Base-by-base conservation (phyloP, 2,113 vertebrate species). In the Apaloderma vittatum region DNA sequence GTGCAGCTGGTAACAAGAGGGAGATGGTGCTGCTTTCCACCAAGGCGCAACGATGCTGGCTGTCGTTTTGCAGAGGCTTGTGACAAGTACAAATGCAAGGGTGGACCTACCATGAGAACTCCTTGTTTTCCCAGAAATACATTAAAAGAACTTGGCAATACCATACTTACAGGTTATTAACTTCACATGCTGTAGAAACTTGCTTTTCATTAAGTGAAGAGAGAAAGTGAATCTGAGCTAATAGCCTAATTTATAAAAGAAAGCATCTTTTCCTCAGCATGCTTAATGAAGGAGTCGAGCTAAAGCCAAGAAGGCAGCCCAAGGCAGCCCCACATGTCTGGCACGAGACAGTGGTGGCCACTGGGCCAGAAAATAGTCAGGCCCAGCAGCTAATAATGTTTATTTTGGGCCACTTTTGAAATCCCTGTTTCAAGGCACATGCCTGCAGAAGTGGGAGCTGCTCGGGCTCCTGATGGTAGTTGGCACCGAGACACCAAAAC, bases 181-280 rank as follows among this genome's bases (percentile, higher is more conserved):
- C 86, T 67, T 92, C 82, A 88, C 57, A 29, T 65, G 75, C 65
- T 61, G 63, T 90, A 80, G 90, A 67, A 95, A 81, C 45, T 65
- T 88, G 78, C 55, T 92, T 93, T 95, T 95, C 92, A 90, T 94
- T 94, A 90, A 76, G 71, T 55, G 71, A 79, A 59, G 70, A 74
- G 73, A 61, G 78, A 93, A 95, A 89, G 71, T 88, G 78, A 94
- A 86, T 90, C 43, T 90, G 55, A 71, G 59, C 59, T 86, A 91
- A 95, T 51, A 86, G 80, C 24, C 43, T 81, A 84, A 92, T 94
- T 95, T 84, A 62, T 92, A 84, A 87, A 78, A 82, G 54, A 54
- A 91, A 79, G 20, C 3, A 2, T 51, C 49, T 80, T 96, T 88
- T 73, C 66, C 43, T 83, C 32, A 30, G 71, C 81, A 11, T 83